Evolutionary conservation across 2,797 vertebrate genomes (phyloP), one percentile per base, ranked within the genome.

Genomic region (Iguana delicatissima): DNA sequence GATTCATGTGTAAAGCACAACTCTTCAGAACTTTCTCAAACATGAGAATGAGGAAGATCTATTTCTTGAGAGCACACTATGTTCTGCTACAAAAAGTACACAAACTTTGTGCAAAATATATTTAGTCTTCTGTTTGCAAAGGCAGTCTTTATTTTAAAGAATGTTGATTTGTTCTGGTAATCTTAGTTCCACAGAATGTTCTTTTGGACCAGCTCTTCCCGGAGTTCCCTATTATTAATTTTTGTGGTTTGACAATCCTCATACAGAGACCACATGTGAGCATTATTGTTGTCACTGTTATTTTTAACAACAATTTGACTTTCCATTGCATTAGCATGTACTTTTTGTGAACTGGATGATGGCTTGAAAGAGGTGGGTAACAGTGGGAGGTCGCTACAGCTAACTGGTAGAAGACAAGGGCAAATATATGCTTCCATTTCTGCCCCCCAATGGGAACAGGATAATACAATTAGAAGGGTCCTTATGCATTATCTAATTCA

Each of bases 141-240:
- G 26, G 62, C 62, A n/a, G n/a, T 4, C 79, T 89, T 46, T 46
- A 59, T 83, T 89, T 73, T 59, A 46, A 83, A 46, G 29, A 83
- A 88, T 26, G 55, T 29, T 74, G 52, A 32, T 89, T 82, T 89
- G 67, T 83, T 13, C 35, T 77, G 55, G 13, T 76, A 62, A 46
- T 59, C 13, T 38, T 9, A 12, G 5, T 74, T 62, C 73, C 14
- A 46, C 57, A 59, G 4, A n/a, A 35, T 64, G 14, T 87, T 87
- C 59, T 20, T 64, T 77, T 62, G 67, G 32, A 67, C 42, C 35
- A 52, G 12, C 20, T 89, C 72, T 55, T 64, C 57, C 20, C 9
- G 77, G 38, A 50, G 82, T 76, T 84, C 73, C 69, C n/a, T 73
- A n/a, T 59, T 59, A 32, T 89, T 82, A 81, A 74, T 81, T 82